phyloP scores from a whole-genome alignment of 2,888 invertebrate genomes.

The Taenaris catops region DNA sequence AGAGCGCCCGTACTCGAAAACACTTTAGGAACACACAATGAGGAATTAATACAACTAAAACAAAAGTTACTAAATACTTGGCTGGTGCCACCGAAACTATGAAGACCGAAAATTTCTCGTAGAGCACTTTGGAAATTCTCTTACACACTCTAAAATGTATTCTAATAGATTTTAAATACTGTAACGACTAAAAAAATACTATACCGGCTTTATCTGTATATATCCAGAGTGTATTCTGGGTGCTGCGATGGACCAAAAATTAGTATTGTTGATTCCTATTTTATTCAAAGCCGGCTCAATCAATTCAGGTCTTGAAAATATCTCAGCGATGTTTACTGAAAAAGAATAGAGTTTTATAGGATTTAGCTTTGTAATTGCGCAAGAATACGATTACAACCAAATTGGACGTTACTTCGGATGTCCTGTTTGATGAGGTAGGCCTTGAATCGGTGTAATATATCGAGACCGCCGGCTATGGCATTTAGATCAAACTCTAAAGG shows the following conservation, averaged over 20 bases:
- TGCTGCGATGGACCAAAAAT: constrained; percentile 68
- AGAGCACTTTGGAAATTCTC: too few species aligned
- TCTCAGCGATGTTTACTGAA: constrained; percentile 44
- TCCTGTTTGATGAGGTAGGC: constrained; percentile 58
- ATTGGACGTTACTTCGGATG: constrained; percentile 64
- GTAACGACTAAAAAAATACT: constrained; percentile 19
- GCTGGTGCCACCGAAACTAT: too few species aligned
- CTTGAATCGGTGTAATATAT: constrained; percentile 62
- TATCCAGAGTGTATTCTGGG: constrained; percentile 49
- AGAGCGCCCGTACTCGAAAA: too few species aligned
- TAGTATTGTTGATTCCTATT: constrained; percentile 63
- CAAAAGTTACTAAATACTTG: too few species aligned
- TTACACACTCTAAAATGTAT: too few species aligned
- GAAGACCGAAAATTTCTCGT: too few species aligned
- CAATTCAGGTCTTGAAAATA: constrained; percentile 43
- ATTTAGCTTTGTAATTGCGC: too few species aligned
- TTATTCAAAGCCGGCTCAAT: constrained; percentile 39
- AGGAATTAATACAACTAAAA: too few species aligned
- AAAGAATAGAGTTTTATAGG: too few species aligned
- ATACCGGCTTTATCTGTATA: constrained; percentile 53
- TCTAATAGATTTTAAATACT: too few species aligned
- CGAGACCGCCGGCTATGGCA: constrained; percentile 52
- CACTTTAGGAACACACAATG: too few species aligned
- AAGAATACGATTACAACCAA: too few species aligned
- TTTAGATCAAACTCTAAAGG: constrained; percentile 53